Evolutionary conservation across 2,888 invertebrate genomes (phyloP).

Genomic region (Macrostomum cliftonense): DNA sequence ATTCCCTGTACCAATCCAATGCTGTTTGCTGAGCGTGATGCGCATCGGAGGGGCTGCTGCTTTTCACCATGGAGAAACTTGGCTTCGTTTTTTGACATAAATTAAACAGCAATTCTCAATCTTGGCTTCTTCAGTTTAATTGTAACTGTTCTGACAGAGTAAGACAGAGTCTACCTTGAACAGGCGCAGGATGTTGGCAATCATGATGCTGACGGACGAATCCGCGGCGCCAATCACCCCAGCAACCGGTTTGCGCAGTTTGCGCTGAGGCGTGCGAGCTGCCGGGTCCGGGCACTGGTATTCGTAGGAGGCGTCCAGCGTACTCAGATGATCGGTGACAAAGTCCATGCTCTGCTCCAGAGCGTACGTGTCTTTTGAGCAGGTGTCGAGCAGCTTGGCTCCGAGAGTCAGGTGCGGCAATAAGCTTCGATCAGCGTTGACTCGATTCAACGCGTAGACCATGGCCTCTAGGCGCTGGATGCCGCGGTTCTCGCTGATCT

Average conservation of each 20-base stretch:
- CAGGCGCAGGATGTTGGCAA: conserved; percentile 54
- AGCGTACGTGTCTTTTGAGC: conserved; percentile 45
- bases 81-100: too few relatives aligned
- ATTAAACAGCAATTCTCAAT: too few relatives aligned
- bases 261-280: too few relatives aligned
- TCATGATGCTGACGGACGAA: conserved; percentile 57
- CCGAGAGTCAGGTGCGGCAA: conserved; percentile 42
- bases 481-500: conserved; percentile 37
- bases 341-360: conserved; percentile 46
- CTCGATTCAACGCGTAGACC: conserved; percentile 44
- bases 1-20: too few relatives aligned
- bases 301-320: too few relatives aligned
- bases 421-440: conserved; percentile 40
- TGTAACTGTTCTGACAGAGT: too few relatives aligned
- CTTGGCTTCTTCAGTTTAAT: too few relatives aligned
- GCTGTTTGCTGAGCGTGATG: too few relatives aligned
- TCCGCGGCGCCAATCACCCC: conserved; percentile 60
- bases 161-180: conserved; percentile 46
- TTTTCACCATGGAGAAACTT: too few relatives aligned
- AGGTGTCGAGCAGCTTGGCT: conserved; percentile 44
- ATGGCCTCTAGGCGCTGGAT: conserved; percentile 46
- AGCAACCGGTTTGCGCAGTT: conserved; percentile 44
- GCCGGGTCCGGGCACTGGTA: too few relatives aligned
- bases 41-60: too few relatives aligned
- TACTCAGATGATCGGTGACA: conserved; percentile 3